Percentiles rank a stretch among this genome's conserved stretches.
Evolutionary conservation across 2,888 invertebrate genomes (phyloP).

Genomic region (Mimachlamys varia): DNA sequence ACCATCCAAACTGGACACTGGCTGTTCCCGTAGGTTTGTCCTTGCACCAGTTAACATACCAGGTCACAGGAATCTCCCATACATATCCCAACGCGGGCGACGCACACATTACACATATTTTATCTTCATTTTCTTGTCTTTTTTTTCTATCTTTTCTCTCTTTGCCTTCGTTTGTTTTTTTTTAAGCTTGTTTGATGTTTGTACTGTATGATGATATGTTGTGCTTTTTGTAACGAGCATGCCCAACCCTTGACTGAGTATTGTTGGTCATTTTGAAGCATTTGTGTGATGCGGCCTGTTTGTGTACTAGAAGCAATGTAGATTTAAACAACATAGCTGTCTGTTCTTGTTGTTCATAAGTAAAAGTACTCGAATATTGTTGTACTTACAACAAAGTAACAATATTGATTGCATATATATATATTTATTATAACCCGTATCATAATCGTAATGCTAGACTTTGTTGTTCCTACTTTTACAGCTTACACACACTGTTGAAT

Average conservation of each 20-base stretch:
- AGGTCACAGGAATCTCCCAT: background rate
- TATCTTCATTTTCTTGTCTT: slow-evolving; percentile 21
- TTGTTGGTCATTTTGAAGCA: slow-evolving; percentile 34
- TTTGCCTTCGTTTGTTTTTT: slow-evolving; percentile 26
- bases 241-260: slow-evolving; percentile 29
- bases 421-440: background rate
- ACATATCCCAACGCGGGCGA: background rate
- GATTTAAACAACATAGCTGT: background rate
- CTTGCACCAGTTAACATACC: slow-evolving; percentile 7
- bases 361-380: background rate
- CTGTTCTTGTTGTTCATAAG: background rate
- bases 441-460: background rate
- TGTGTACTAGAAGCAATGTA: slow-evolving; percentile 5
- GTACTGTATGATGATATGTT: slow-evolving; percentile 22
- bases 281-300: slow-evolving; percentile 33
- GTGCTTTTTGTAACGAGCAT: slow-evolving; percentile 25
- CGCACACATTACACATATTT: slow-evolving; percentile 22
- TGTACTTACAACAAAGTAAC: background rate
- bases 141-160: slow-evolving; percentile 24
- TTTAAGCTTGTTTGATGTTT: slow-evolving; percentile 13
- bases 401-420: background rate
- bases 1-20: background rate
- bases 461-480: background rate
- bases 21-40: slow-evolving; percentile 31
- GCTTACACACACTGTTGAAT: background rate